A percentile compares a stretch with the other conserved stretches of the same genome.
Evolutionary conservation across 1,140 invertebrate genomes (phyloP).

Genomic region (Pomacea maculata): DNA sequence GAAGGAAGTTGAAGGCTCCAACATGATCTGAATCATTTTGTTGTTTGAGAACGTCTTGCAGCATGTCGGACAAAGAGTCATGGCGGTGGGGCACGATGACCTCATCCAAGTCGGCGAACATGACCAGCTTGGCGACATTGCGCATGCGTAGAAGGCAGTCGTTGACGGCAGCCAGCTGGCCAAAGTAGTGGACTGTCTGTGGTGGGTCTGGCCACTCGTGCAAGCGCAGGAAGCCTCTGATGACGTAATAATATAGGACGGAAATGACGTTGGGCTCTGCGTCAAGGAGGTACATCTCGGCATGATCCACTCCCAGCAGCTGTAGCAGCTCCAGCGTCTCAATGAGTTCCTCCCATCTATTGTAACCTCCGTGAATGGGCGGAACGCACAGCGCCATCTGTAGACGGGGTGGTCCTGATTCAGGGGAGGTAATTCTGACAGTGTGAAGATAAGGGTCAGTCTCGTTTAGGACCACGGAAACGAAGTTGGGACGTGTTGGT

Average conservation of each 20-base stretch:
- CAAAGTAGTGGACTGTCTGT: constrained; percentile 15
- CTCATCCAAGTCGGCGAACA: constrained; percentile 22
- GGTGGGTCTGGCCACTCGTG: neutral
- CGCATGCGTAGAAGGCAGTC: constrained; percentile 29
- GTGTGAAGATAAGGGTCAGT: no score
- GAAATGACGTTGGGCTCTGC: neutral
- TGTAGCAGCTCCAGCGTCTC: neutral
- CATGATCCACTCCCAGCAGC: neutral
- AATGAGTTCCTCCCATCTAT: neutral
- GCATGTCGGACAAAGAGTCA: constrained; percentile 12
- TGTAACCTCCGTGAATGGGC: neutral
- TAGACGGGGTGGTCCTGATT: neutral
- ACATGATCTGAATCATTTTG: neutral
- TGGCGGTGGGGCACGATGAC: constrained; percentile 15
- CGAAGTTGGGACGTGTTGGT: no score
- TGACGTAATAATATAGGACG: neutral
- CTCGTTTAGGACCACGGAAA: no score
- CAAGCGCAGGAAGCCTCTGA: neutral
- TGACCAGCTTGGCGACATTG: constrained; percentile 12
- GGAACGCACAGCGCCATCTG: no score
- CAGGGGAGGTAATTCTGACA: neutral
- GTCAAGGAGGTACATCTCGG: no score
- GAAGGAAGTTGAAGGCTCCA: neutral
- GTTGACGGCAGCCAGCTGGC: constrained; percentile 22
- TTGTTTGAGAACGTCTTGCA: neutral